Evolutionary conservation across 37 sponge, comb jelly and placozoan genomes (phyloP), one percentile per base, ranked within the genome.

Genomic region (Tethya wilhelma): DNA sequence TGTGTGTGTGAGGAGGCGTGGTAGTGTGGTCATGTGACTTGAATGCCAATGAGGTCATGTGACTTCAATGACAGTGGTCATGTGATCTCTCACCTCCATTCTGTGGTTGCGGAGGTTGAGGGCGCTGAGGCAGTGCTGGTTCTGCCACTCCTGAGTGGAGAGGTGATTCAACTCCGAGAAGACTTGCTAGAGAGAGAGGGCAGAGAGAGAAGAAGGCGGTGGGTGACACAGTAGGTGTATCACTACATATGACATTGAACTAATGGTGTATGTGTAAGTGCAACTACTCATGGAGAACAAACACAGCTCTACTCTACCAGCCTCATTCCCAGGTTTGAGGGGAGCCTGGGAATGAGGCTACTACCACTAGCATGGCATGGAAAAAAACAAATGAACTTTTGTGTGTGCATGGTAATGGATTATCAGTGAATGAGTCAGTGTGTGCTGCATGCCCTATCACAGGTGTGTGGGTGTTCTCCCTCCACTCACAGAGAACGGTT

Each of bases 51-150:
- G 30, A 62, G 17, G 17, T 17, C 55, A 49, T 49, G 17, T 49
- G 17, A 49, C n/a, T n/a, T n/a, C n/a, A n/a, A n/a, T n/a, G n/a
- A n/a, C n/a, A n/a, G n/a, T n/a, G n/a, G n/a, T n/a, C n/a, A 9
- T 49, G 14, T 14, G 14, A 19, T 14, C 68, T 39, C 71, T 28
- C 9, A 86, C 91, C 68, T 91, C 87, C 57, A 86, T 32, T 38
- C 45, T 67, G 78, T 71, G 63, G 30, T 37, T 82, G 45, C 49
- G 41, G 0, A 91, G 87, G 64, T 91, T 91, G 38, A 85, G 78
- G 33, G 87, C 69, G 29, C 78, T 75, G 19, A 91, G 74, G 41
- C 69, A 62, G 53, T 82, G 74, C n/a, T 75, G 70, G 11, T 75
- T 56, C 19, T 67, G 63, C 90, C 90, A 90, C 12, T 90, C 80